Base-by-base conservation (phyloP, 2,113 vertebrate species). In the Oceanites oceanicus region DNA sequence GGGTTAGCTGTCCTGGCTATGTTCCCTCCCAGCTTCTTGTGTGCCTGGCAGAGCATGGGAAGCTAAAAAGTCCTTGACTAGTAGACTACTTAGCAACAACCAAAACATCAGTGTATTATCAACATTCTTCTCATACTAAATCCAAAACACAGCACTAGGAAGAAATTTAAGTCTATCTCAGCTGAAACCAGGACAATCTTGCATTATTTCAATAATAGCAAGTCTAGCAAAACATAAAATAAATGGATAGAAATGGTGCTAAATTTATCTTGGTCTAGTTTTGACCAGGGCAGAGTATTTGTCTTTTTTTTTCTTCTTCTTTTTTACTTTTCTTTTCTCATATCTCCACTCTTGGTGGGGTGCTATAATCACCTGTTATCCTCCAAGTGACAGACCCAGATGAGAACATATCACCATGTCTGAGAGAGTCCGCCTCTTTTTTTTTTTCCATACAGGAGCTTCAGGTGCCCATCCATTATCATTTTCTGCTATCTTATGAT, bases 391-490 rank as follows among this genome's bases (percentile, higher is more conserved):
- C 9, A 72, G 16, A 58, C 12, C 3, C 70, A 82, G 34, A 56
- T 67, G 11, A 85, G 53, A 81, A 73, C 9, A 32, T 29, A 52
- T 8, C 23, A 30, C 19, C 3, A 10, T 45, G 67, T 26, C 21
- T 0, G 1, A 58, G 72, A 44, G 11, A 26, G 4, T 27, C 13
- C 7, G 42, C 14, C 5, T 50, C 12, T 68, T 47, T 38, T 59
- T 36, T 12, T 53, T 32, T 21, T 22, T 10, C 27, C 42, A 16
- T 23, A 36, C 7, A 50, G 25, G 8, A 62, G 30, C 19, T 13
- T 66, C 56, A 19, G 21, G 7, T 76, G 18, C 21, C 63, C 40
- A 56, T 29, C 8, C 17, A 16, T 38, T 44, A 62, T 26, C 2
- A 50, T 22, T 42, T 25, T 83, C 26, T 13, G 4, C 23, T 53